Conservation (phyloP, 2,797 vertebrate genomes). For the Muraenolepis orangiensis region DNA sequence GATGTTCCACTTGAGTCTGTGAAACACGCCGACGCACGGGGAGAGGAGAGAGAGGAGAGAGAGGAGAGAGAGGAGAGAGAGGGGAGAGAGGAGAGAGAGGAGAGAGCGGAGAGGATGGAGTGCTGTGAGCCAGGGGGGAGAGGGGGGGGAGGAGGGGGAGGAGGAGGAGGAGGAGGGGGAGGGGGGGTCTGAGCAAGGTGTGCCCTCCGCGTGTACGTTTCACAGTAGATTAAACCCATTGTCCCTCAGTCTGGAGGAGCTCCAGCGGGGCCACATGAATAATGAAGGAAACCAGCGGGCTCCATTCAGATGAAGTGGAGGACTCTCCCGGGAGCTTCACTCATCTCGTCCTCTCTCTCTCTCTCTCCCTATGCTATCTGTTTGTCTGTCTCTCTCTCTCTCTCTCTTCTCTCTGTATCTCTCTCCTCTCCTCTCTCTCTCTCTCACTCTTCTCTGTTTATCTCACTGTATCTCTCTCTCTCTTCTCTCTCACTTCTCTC, state of each 20-base stretch:
- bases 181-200: slow-evolving; percentile 45
- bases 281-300: slow-evolving; percentile 63
- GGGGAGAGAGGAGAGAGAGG: too few relatives aligned
- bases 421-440: background rate
- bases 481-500: background rate
- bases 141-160: background rate
- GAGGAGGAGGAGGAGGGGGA: background rate
- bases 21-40: slow-evolving; percentile 10
- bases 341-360: slow-evolving; percentile 61
- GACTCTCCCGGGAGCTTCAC: slow-evolving; percentile 58
- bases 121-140: background rate
- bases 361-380: slow-evolving; percentile 44
- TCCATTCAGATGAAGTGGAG: slow-evolving; percentile 64
- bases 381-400: background rate
- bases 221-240: slow-evolving; percentile 66
- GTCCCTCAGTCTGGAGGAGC: slow-evolving; percentile 60
- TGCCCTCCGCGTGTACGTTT: slow-evolving; percentile 41
- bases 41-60: background rate
- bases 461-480: background rate
- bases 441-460: background rate
- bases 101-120: background rate
- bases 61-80: too few relatives aligned
- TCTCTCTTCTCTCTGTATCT: background rate
- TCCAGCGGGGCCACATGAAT: slow-evolving; percentile 67
- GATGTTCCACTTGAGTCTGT: slow-evolving; percentile 22